Conservation (phyloP, 1,140 invertebrate species). For the Phymastichus coffea region DNA sequence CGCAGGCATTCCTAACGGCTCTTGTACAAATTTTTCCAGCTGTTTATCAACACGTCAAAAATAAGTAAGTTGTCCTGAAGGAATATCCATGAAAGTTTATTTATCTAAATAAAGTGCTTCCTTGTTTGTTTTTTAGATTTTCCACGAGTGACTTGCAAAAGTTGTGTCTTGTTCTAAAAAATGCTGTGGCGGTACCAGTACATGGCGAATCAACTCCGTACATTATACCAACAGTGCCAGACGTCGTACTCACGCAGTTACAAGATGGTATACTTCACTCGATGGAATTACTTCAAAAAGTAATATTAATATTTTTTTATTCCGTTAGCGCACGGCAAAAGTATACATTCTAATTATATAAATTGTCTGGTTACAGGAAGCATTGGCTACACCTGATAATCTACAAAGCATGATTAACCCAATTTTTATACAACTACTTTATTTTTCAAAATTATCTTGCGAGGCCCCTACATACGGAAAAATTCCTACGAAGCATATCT, state of each 20-base stretch:
- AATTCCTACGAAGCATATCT: conserved; percentile 57
- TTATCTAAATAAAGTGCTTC: conserved; percentile 18
- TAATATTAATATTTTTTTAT: conserved; percentile 23
- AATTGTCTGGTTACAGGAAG: conserved; percentile 60
- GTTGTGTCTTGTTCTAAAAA: conserved; percentile 76
- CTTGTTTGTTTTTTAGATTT: conserved; percentile 58
- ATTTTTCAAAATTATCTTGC: conserved; percentile 73
- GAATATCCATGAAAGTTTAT: conserved; percentile 2
- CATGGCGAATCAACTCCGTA: conserved; percentile 81
- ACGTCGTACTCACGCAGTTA: conserved; percentile 75
- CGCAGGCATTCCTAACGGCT: conserved; percentile 89
- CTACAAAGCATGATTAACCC: conserved; percentile 72
- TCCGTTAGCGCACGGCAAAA: neutral
- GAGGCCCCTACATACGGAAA: conserved; percentile 67
- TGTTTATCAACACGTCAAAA: conserved; percentile 87
- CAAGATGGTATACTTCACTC: conserved; percentile 81
- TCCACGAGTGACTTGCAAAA: conserved; percentile 74
- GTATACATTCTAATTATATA: too few relatives aligned
- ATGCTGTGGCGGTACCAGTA: conserved; percentile 77
- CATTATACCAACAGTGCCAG: conserved; percentile 71
- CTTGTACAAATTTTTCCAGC: conserved; percentile 92
- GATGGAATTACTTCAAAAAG: conserved; percentile 78
- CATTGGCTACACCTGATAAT: conserved; percentile 65
- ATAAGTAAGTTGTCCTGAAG: conserved; percentile 67
- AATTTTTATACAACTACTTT: conserved; percentile 78